Conservation (phyloP, 2,113 vertebrate species). For the Cinclus mexicanus region DNA sequence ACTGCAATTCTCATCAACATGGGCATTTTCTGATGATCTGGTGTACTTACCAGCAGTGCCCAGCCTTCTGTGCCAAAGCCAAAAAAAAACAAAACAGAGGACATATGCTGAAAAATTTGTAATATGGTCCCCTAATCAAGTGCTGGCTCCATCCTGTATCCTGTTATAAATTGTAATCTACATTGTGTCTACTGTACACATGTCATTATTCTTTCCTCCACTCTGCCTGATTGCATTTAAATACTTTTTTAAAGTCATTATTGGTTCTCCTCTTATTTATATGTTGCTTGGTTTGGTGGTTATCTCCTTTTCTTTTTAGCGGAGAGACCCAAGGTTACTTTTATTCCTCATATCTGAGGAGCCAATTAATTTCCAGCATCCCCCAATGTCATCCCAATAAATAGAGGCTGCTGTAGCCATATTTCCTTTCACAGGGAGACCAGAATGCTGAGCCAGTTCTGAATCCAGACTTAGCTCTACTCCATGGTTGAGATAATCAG, state of each 20-base stretch:
- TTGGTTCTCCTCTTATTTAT: slow-evolving; percentile 43
- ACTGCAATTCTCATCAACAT: slow-evolving; percentile 28
- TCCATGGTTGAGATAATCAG: background rate
- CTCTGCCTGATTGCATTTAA: slow-evolving; percentile 70
- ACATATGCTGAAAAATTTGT: slow-evolving; percentile 73
- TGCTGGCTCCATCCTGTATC: slow-evolving; percentile 77
- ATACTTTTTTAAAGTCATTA: slow-evolving; percentile 54
- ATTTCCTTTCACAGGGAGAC: slow-evolving; percentile 18
- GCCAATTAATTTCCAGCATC: slow-evolving; percentile 11
- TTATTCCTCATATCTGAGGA: background rate
- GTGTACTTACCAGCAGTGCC: slow-evolving; percentile 53
- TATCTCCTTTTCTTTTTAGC: slow-evolving; percentile 30
- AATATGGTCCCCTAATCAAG: slow-evolving; percentile 69
- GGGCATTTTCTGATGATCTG: slow-evolving; percentile 55
- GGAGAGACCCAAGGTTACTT: slow-evolving; percentile 6
- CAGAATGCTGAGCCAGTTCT: background rate
- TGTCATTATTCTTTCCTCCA: slow-evolving; percentile 73
- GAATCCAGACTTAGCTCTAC: background rate
- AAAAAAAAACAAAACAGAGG: slow-evolving; percentile 71
- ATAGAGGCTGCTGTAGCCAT: slow-evolving; percentile 10
- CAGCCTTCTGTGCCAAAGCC: slow-evolving; percentile 70
- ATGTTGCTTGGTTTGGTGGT: slow-evolving; percentile 6
- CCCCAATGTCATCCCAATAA: slow-evolving; percentile 54
- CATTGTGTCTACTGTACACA: slow-evolving; percentile 64
- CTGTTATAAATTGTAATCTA: slow-evolving; percentile 78